Base-by-base conservation (phyloP, 2,797 vertebrate species). In the Lophotriccus pileatus region DNA sequence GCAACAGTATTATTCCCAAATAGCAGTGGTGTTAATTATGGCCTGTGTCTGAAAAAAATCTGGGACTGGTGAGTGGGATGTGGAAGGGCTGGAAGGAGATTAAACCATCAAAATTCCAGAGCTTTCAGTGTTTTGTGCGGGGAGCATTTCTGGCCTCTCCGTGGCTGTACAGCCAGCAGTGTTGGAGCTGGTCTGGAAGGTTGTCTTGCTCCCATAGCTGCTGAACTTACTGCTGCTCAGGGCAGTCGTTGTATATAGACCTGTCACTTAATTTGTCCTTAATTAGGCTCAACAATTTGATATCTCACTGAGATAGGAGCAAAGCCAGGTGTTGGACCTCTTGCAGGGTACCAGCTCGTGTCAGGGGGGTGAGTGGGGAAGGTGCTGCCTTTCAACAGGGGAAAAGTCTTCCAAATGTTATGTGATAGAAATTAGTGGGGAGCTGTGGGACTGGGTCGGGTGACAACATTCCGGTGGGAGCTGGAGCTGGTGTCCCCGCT, bases 231-330 rank as follows among this genome's bases (percentile, higher is more conserved):
- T 87, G 72, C 77, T 79, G 39, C 84, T 87, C 63, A 30, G 43
- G 69, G 50, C 1, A 5, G 62, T 87, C 3, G 0, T 20, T 19
- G 59, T 73, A 46, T 44, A 1, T 21, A 59, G 66, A 55, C 3
- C 2, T 89, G 41, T 53, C 75, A 72, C 84, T 92, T 94, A 94
- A 93, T 95, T 94, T 93, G 72, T 44, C 90, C 56, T 80, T 96
- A 85, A 95, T 94, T 87, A 90, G 56, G 30, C 58, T 80, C 37
- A 43, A 16, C 67, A 70, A 46, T 0, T 5, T 81, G 93, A 73
- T 93, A 75, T 18, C 82, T 53, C 2, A 32, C 75, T 85, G 50
- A 75, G 87, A 88, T 91, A 81, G 91, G 87, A 94, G 28, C 7
- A 2, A 43, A 84, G 89, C 82, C 83, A 93, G 73, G 47, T 4